Evolutionary conservation across 2,797 vertebrate genomes (phyloP).

Genomic region (Crenuchus spilurus): DNA sequence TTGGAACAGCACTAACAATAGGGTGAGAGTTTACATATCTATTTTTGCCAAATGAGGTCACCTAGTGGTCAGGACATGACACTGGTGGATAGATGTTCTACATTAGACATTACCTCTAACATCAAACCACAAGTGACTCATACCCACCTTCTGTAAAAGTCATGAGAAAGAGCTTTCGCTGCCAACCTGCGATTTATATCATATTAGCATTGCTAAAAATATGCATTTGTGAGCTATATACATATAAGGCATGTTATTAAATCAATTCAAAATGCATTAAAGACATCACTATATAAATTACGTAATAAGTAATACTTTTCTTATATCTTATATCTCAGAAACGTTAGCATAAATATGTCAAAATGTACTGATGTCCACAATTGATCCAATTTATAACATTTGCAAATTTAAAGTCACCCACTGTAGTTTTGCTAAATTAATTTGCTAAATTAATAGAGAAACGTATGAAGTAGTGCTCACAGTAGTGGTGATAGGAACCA

Average conservation of each 20-base stretch:
- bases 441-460: too few relatives aligned
- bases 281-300: too few relatives aligned
- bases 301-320: too few relatives aligned
- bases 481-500: too few relatives aligned
- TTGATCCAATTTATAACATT: too few relatives aligned
- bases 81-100: slow-evolving; percentile 13
- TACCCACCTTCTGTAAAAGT: not conserved
- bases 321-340: too few relatives aligned
- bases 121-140: slow-evolving; percentile 11
- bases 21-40: not conserved
- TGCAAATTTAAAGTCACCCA: too few relatives aligned
- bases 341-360: too few relatives aligned
- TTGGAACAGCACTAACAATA: not conserved
- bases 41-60: slow-evolving; percentile 63
- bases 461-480: too few relatives aligned
- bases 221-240: not conserved
- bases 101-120: not conserved
- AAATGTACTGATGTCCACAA: too few relatives aligned
- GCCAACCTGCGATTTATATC: not conserved
- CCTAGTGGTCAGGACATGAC: slow-evolving; percentile 65
- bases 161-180: not conserved
- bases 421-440: too few relatives aligned
- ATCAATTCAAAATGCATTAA: not conserved
- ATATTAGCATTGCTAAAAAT: not conserved
- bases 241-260: not conserved